Evolutionary conservation across 1,140 invertebrate genomes (phyloP), one percentile per base, ranked within the genome.

Genomic region (Papilio machaon): DNA sequence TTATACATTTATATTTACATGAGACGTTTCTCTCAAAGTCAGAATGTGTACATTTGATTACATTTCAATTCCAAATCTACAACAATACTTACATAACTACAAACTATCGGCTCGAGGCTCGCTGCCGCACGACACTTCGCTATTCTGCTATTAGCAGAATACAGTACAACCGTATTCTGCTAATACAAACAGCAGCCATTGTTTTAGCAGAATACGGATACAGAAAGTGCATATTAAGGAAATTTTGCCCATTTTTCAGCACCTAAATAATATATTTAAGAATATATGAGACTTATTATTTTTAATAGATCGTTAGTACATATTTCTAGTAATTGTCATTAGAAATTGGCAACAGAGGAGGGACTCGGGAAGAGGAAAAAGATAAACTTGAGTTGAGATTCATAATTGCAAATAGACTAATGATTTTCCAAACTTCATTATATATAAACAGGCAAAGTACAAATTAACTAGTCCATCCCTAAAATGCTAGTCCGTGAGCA

Each of bases 11-110:
- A 52, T 76, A 76, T 76, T 76, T 76, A 76, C 74, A 76, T 4
- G n/a, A 9, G 74, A 19, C 74, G 11, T 17, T 30, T 9, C 4
- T 17, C 46, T 30, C 38, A 8, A 74, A 47, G 9, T 74, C 19
- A 9, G 8, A 19, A 74, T 15, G 74, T 76, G 74, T 76, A 76
- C 74, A 76, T 15, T 23, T 19, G 19, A 49, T 74, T 52, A 52
- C 23, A 76, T 11, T 8, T 49, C 74, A 76, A 76, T 76, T 76
- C 74, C 74, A 76, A 52, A 1, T 76, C 74, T 76, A 76, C 74
- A 76, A 76, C 74, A 76, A 19, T 19, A 15, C n/a, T 76, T 49
- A 75, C 19, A 23, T 7, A 17, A 47, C 19, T 30, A 52, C 74
- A 52, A 76, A 17, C 46, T 46, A 52, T 7, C 19, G 74, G 74